Conservation (phyloP, 2,113 vertebrate species). For the Bos javanicus region DNA sequence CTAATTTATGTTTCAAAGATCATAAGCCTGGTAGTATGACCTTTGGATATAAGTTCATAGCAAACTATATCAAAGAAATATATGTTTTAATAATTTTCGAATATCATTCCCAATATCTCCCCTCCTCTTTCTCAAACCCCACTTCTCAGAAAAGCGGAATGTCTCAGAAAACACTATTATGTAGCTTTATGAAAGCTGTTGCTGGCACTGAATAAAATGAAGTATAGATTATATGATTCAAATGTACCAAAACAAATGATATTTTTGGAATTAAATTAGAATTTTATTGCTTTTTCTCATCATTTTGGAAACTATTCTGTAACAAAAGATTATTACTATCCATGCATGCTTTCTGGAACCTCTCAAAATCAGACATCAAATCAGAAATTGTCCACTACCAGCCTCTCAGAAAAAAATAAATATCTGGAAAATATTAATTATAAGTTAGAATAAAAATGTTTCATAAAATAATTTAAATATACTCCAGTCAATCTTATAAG, state of each 20-base stretch:
- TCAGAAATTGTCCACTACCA: conserved; percentile 4
- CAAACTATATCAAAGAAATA: conserved; percentile 31
- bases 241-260: conserved; percentile 65
- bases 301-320: conserved; percentile 46
- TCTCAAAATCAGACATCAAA: background rate
- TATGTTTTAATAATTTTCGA: conserved; percentile 41
- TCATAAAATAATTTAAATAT: background rate
- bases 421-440: background rate
- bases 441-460: background rate
- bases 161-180: conserved; percentile 48
- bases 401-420: background rate
- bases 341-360: background rate
- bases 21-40: conserved; percentile 52
- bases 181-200: conserved; percentile 42
- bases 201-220: conserved; percentile 57
- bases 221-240: conserved; percentile 36
- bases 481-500: background rate
- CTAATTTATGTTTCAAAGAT: conserved; percentile 70
- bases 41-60: conserved; percentile 21
- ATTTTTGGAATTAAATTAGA: conserved; percentile 64
- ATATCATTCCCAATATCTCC: background rate
- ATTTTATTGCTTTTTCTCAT: conserved; percentile 39
- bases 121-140: background rate
- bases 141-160: conserved; percentile 43
- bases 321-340: conserved; percentile 57